A percentile compares a stretch with the other conserved stretches of the same genome.
These are phyloP conservation scores for Hydrolagus affinis DNA, from an alignment of 2,113 vertebrate genomes.

Conservation along the genomic window DNA sequence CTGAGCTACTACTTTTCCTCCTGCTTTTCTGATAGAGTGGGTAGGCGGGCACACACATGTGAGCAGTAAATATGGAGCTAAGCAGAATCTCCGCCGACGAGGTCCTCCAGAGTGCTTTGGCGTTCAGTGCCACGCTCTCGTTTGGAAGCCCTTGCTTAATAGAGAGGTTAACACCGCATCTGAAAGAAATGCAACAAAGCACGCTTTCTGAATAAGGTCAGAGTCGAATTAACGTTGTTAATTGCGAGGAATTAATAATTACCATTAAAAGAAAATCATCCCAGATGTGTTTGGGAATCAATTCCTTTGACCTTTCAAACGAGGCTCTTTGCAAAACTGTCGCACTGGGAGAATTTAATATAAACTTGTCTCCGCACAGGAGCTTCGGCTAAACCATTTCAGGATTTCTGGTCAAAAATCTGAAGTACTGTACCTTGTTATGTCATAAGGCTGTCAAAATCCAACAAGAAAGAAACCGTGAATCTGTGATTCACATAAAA, in stretches of 20 bases:
- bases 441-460: not conserved
- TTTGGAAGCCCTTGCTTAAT: too few relatives aligned
- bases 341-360: not conserved
- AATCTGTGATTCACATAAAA: not conserved
- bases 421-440: not conserved
- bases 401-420: not conserved
- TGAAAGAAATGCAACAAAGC: not conserved
- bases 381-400: slow-evolving; percentile 1
- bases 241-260: not conserved
- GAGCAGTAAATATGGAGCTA: too few relatives aligned
- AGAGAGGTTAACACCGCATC: too few relatives aligned
- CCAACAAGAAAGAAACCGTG: not conserved
- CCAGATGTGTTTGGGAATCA: not conserved
- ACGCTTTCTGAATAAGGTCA: not conserved
- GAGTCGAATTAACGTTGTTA: not conserved
- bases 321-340: not conserved
- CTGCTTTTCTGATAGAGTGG: too few relatives aligned
- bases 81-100: too few relatives aligned
- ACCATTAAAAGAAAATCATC: not conserved
- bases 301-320: slow-evolving; percentile 6
- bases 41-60: too few relatives aligned
- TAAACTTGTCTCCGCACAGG: not conserved
- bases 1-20: too few relatives aligned
- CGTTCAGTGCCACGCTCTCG: too few relatives aligned
- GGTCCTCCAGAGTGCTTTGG: too few relatives aligned